phyloP scores from a whole-genome alignment of 2,113 vertebrate genomes.

The Podarcis cretensis region DNA sequence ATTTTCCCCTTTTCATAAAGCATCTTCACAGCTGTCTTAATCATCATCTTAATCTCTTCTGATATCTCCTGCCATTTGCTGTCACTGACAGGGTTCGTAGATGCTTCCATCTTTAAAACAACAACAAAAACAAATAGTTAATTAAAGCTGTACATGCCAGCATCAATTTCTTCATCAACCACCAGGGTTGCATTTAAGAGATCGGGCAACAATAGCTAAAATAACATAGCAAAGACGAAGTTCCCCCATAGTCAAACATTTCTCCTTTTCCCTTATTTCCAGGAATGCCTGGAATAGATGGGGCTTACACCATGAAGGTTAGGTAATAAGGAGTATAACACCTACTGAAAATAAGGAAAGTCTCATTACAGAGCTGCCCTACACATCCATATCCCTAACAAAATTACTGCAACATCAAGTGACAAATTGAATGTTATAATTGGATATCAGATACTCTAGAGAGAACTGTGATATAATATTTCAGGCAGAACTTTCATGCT shows the following conservation, averaged over 20 bases:
- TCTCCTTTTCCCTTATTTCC: not conserved
- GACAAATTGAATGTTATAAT: not conserved
- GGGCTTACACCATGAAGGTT: not conserved
- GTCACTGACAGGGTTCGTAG: slow-evolving; percentile 84
- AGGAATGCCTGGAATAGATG: not conserved
- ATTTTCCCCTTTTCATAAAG: slow-evolving; percentile 95
- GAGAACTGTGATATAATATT: not conserved
- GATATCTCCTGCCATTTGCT: slow-evolving; percentile 93
- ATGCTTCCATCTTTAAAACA: slow-evolving; percentile 85
- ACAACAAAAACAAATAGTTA: slow-evolving; percentile 56
- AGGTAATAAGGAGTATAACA: not conserved
- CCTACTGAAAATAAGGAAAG: not conserved
- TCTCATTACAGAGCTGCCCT: not conserved
- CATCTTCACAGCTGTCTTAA: slow-evolving; percentile 90
- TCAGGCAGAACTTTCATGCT: not conserved
- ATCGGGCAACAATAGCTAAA: slow-evolving; percentile 1
- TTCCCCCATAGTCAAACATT: not conserved
- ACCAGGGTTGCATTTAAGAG: not conserved
- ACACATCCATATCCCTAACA: not conserved
- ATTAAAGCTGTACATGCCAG: slow-evolving; percentile 31
- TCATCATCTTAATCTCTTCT: slow-evolving; percentile 95
- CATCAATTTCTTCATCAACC: slow-evolving; percentile 30
- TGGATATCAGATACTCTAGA: not conserved
- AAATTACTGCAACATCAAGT: not conserved
- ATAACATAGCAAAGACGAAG: not conserved